A percentile compares a stretch with the other conserved stretches of the same genome.
phyloP scores from a whole-genome alignment of 2,888 invertebrate genomes.

The Pterobdella sp. region DNA sequence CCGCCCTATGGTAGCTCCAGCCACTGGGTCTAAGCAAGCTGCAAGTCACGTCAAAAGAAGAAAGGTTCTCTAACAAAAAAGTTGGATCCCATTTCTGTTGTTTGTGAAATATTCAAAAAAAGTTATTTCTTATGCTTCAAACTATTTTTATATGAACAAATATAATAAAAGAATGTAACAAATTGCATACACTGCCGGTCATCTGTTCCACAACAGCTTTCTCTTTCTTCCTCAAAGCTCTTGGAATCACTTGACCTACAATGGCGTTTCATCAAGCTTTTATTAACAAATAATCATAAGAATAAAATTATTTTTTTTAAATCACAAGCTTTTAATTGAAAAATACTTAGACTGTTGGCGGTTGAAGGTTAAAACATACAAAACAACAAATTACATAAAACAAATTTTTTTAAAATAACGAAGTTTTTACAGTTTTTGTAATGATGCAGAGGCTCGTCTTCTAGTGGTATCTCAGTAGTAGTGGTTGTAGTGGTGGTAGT shows the following conservation, averaged over 20 bases:
- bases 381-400: no score
- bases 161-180: no score
- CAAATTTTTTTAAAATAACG: no score
- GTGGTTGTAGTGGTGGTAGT: conserved; percentile 4
- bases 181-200: not conserved
- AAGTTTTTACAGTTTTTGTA: conserved; percentile 2
- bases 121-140: no score
- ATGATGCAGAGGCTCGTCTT: conserved; percentile 6
- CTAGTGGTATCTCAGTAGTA: not conserved
- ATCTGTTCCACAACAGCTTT: not conserved
- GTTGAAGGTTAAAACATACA: no score
- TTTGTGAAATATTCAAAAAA: no score
- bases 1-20: not conserved
- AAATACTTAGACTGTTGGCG: no score
- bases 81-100: not conserved
- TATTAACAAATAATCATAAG: no score
- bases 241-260: not conserved
- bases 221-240: conserved; percentile 1
- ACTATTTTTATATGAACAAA: no score
- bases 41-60: conserved; percentile 2
- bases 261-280: no score
- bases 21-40: not conserved
- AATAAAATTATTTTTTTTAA: no score
- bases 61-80: conserved; percentile 5
- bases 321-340: no score